phyloP scores from a whole-genome alignment of 1,140 invertebrate genomes.

The Zeugodacus cucurbitae region DNA sequence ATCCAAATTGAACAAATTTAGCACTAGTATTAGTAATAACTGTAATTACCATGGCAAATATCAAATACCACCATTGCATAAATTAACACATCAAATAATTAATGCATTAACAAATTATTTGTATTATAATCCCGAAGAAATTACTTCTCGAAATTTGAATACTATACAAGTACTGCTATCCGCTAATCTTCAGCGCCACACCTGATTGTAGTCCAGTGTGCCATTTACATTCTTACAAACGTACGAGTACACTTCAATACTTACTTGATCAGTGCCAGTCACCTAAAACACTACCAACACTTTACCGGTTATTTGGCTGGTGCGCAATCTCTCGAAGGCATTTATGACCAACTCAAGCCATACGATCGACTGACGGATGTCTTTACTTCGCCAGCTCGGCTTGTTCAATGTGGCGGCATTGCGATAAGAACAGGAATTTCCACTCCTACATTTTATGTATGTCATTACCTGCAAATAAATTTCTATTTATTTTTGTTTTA shows the following conservation, averaged over 20 bases:
- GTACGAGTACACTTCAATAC: background rate
- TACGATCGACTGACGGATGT: conserved; percentile 35
- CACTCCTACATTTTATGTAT: conserved; percentile 45
- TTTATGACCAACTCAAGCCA: background rate
- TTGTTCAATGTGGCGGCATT: conserved; percentile 10
- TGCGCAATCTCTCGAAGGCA: background rate
- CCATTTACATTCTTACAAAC: background rate
- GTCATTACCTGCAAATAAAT: conserved; percentile 33
- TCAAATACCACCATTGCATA: background rate
- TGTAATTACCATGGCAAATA: too few species aligned
- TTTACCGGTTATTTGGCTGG: background rate
- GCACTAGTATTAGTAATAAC: too few species aligned
- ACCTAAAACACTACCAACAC: background rate
- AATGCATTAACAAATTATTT: background rate
- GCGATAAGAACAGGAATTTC: conserved; percentile 45
- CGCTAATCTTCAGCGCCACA: background rate
- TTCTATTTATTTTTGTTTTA: conserved; percentile 28
- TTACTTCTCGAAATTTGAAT: background rate
- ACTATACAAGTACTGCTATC: background rate
- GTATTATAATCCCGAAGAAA: background rate
- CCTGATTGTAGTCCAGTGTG: background rate
- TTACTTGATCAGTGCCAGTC: background rate
- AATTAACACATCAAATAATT: background rate
- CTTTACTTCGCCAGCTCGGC: background rate
- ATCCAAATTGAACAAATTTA: too few species aligned